Conservation (phyloP, 2,113 vertebrate genomes). For the Pholis gunnellus region DNA sequence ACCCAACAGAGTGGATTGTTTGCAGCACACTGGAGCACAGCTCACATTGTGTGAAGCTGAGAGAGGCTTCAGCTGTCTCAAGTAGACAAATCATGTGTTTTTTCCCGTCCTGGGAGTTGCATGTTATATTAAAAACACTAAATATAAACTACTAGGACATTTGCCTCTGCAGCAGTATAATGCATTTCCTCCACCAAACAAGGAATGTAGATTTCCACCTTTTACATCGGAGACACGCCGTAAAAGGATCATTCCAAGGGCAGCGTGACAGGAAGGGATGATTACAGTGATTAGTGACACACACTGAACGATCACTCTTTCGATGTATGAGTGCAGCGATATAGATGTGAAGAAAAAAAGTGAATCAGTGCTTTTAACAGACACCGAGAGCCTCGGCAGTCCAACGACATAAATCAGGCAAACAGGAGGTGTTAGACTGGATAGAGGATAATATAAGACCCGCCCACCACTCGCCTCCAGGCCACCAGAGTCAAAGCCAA, state of each 20-base stretch:
- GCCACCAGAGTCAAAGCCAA: conserved; percentile 29
- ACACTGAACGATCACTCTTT: neutral
- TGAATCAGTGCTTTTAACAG: conserved; percentile 6
- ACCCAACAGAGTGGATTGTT: neutral
- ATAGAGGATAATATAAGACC: conserved; percentile 49
- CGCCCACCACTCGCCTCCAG: conserved; percentile 33
- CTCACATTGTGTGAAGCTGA: neutral
- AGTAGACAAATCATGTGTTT: neutral
- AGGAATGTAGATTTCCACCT: neutral
- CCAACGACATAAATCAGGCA: conserved; percentile 50
- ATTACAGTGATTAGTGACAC: conserved; percentile 2
- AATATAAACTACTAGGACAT: neutral
- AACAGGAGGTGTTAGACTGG: conserved; percentile 36
- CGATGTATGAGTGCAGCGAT: neutral
- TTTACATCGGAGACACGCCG: neutral
- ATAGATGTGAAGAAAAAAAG: neutral
- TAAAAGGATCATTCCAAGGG: conserved; percentile 12
- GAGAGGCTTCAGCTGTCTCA: neutral
- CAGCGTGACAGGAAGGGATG: neutral
- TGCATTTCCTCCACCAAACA: conserved; percentile 14
- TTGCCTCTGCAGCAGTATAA: neutral
- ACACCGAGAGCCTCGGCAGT: neutral
- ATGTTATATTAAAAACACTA: neutral
- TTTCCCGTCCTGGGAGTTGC: neutral
- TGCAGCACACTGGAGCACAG: neutral